These are phyloP conservation scores for Pluvialis apricaria DNA, from an alignment of 2,113 vertebrate genomes.

Conservation along the genomic window DNA sequence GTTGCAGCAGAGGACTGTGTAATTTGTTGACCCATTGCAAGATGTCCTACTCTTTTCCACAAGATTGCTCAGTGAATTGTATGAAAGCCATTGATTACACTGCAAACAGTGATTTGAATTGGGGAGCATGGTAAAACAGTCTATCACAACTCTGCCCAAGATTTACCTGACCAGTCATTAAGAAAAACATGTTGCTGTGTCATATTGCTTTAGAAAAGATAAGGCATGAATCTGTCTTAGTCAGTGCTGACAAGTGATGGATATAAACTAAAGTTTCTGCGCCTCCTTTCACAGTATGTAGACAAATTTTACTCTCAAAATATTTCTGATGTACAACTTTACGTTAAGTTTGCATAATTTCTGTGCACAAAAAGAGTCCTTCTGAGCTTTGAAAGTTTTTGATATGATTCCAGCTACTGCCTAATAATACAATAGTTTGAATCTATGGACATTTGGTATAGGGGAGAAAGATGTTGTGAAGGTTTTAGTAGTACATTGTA, in stretches of 20 bases:
- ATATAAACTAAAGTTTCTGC: background rate
- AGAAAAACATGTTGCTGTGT: background rate
- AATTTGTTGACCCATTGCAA: background rate
- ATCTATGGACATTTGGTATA: background rate
- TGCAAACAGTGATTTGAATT: background rate
- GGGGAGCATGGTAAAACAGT: background rate
- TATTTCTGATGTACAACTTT: background rate
- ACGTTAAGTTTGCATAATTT: background rate
- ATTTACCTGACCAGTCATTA: background rate
- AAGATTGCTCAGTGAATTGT: background rate
- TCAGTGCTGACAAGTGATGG: background rate
- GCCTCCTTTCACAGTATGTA: background rate
- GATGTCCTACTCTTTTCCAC: background rate
- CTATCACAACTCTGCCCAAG: background rate
- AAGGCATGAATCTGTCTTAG: background rate
- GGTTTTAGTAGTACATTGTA: background rate
- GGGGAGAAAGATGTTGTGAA: background rate
- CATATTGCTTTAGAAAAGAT: background rate
- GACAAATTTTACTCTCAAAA: background rate
- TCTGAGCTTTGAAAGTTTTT: background rate
- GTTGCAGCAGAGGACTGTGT: background rate
- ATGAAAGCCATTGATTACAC: background rate
- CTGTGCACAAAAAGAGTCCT: background rate
- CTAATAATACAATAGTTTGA: background rate
- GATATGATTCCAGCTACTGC: background rate